Evolutionary conservation across 2,888 invertebrate species (phyloP), one percentile per base, ranked within the genome.

Genomic region (Ochlodes sylvanus): DNA sequence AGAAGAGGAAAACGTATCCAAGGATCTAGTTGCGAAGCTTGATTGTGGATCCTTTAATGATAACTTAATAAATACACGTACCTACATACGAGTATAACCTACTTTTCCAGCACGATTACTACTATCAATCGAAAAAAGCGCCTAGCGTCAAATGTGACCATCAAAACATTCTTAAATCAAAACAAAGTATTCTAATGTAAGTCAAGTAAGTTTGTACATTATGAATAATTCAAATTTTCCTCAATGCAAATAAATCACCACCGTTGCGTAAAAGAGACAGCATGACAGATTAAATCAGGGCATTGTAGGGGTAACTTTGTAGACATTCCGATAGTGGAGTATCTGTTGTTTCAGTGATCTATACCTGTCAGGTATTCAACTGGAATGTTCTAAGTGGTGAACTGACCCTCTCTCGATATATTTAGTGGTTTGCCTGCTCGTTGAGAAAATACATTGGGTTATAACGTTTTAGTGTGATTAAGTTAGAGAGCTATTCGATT

Each of bases 341-440:
- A 57, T 52, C 34, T 32, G 32, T 44, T 50, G 63, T 63, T 50
- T 12, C 27, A 52, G 50, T 50, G 50, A 66, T 52, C 65, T 52
- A 52, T 60, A 42, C 42, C 58, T 60, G 58, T 41, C 65, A 21
- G 58, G 52, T 65, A 64, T 64, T 64, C 19, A 0, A 27, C 57
- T 57, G 65, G 65, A 65, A 65, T 65, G 65, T 41, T 44, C 64
- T 64, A 47, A 21, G 52, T 34, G 32, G 52, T 14, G 34, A 34
- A 44, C 34, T 44, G 63, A 42, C 56, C 55, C 42, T 63, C 64
- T 52, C 41, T 12, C 12, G 38, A 65, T 65, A 65, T 65, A 64
- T 64, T 64, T 57, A 57, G 64, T 50, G 64, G 64, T 47, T 57
- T 47, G 56, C 47, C 56, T 56, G n/a, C 42, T 57, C 57, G 50